A percentile compares a stretch with the other conserved stretches of the same genome.
These are phyloP conservation scores for Hymenochirus boettgeri DNA, from an alignment of 2,113 vertebrate species.

Conservation along the genomic window DNA sequence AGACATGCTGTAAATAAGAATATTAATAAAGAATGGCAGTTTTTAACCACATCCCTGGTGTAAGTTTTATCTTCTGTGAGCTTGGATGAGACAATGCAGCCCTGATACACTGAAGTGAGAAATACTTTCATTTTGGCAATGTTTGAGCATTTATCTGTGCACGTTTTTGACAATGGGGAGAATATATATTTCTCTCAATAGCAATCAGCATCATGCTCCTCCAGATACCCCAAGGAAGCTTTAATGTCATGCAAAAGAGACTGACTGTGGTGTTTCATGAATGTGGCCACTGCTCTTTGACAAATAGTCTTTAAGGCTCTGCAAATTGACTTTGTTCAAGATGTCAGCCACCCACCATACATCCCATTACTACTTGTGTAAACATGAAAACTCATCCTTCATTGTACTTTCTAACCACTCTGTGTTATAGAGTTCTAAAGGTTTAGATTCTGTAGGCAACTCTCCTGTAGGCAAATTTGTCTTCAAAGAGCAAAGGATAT, in stretches of 20 bases:
- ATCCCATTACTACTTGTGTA: slow-evolving; percentile 14
- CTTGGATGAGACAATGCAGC: no score
- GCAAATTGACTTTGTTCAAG: slow-evolving; percentile 63
- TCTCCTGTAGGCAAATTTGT: slow-evolving; percentile 8
- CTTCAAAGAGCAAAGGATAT: slow-evolving; percentile 67
- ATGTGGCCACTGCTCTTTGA: slow-evolving; percentile 77
- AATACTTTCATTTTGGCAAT: no score
- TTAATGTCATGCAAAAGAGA: slow-evolving; percentile 88
- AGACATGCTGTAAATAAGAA: no score
- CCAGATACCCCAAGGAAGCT: slow-evolving; percentile 52
- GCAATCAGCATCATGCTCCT: slow-evolving; percentile 71
- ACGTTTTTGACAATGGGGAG: no score
- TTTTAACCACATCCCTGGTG: no score
- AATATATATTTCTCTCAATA: no score
- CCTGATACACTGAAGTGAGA: no score
- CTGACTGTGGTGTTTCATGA: slow-evolving; percentile 76
- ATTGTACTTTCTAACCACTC: slow-evolving; percentile 51
- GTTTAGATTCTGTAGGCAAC: neutral
- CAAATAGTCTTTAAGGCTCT: slow-evolving; percentile 61
- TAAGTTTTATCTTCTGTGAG: no score
- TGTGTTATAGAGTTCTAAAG: neutral
- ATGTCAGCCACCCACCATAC: slow-evolving; percentile 44
- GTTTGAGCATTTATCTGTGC: no score
- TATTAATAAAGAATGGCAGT: no score
- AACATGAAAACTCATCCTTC: slow-evolving; percentile 44